Base-by-base conservation (phyloP, 1,140 invertebrate genomes). In the Arion vulgaris region DNA sequence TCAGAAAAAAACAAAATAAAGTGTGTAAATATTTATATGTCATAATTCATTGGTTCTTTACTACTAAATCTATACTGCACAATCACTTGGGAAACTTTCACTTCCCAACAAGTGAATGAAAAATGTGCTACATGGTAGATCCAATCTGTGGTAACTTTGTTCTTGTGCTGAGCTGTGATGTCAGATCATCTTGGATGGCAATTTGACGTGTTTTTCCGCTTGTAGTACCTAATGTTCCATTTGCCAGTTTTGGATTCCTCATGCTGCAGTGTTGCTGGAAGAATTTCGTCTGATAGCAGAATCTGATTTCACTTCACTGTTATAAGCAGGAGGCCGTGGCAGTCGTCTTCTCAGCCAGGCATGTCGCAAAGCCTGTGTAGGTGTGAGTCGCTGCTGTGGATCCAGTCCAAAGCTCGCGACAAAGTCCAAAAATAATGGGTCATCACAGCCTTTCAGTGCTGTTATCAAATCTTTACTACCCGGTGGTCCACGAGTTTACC, bases 391-490 rank as follows among this genome's bases (percentile, higher is more conserved):
- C 77, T 95, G 94, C 38, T 96, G 95, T 1, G 98, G 98, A 93
- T 99, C 97, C 98, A 98, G 99, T 86, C 98, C 97, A 38, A 99
- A 93, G 92, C 96, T 94, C 86, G 96, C 95, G 88, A 99, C 96
- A 93, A 99, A 99, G 93, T 99, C 98, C 75, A 99, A 94, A 93
- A 99, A 99, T 71, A 98, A 93, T 15, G 95, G 95, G 93, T 99
- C 98, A 90, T 98, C 97, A 93, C 98, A 98, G 77, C 96, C 96
- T 93, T 99, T 98, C 17, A 99, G 93, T 0, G 97, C 97, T 71
- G 95, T 95, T 80, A 95, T 95, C 76, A 98, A 94, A 82, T 96
- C 95, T 92, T 97, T 97, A 23, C 96, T 97, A 26, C 96, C 97
- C 0, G 98, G 98, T 9, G 97, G 95, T 17, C 98, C 98, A 57